Conservation (phyloP, 2,113 vertebrate species). For the Sander vitreus region DNA sequence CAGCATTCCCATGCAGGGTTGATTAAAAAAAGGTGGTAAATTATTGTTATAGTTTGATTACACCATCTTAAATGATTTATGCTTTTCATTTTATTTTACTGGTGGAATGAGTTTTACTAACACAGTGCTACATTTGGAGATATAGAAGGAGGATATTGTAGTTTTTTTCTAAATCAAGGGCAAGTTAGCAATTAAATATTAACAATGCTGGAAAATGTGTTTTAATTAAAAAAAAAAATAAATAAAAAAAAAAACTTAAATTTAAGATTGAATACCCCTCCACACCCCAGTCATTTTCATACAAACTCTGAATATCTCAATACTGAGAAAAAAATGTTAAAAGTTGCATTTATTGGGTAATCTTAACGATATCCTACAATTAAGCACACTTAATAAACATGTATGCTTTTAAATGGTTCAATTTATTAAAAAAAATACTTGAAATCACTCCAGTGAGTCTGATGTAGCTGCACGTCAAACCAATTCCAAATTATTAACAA, state of each 20-base stretch:
- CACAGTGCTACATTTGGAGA: neutral
- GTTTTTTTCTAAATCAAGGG: neutral
- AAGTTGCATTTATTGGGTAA: neutral
- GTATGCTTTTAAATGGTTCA: neutral
- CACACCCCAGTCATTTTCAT: neutral
- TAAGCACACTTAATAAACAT: neutral
- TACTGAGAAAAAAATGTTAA: neutral
- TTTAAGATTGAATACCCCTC: neutral
- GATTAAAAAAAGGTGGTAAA: too few species aligned
- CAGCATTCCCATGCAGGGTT: too few species aligned
- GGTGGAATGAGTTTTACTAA: neutral
- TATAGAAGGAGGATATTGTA: neutral
- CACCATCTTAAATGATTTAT: neutral
- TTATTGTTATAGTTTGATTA: neutral
- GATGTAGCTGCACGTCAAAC: neutral
- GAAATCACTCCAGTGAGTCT: neutral
- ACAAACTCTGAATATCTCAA: neutral
- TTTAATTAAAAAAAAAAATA: neutral
- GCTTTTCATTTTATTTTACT: conserved; percentile 6
- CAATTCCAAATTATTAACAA: neutral
- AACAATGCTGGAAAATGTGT: neutral
- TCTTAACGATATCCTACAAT: neutral
- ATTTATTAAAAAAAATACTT: neutral
- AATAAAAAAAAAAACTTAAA: neutral
- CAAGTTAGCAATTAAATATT: conserved; percentile 23